Base-by-base conservation (phyloP, 2,797 vertebrate genomes). In the Melanotaenia pygmaea region DNA sequence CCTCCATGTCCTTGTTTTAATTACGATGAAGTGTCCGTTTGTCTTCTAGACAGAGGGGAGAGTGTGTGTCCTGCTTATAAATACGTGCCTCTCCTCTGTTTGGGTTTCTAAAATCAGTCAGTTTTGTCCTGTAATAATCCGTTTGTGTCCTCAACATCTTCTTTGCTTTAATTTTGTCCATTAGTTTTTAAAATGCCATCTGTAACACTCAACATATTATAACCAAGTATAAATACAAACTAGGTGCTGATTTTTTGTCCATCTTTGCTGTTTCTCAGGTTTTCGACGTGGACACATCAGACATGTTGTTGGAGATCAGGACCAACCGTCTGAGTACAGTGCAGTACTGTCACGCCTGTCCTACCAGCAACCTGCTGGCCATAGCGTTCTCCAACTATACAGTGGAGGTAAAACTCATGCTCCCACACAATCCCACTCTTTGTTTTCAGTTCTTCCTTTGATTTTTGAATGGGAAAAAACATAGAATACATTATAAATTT, bases 321-420 rank as follows among this genome's bases (percentile, higher is more conserved):
- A 85, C 92, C 3, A 96, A 91, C 71, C 94, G 95, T 34, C 91
- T 96, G 56, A 96, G 95, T 85, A 95, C 92, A 2, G 96, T 99
- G 77, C 97, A 97, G 1, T 97, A 95, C 86, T 98, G 96, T 59
- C 96, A 97, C 62, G 96, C 97, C 67, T 98, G 96, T 80, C 94
- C 96, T 0, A 94, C 89, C 65, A 96, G 94, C 75, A 94, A 94
- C 82, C 92, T 99, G 76, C 94, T 97, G 51, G 96, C 97, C 9
- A 86, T 98, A 38, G 97, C 96, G 0, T 95, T 97, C 82, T 97
- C 98, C 26, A 97, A 98, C 80, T 98, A 96, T 56, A 93, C 95
- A 34, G 95, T 99, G 64, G 97, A 99, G 96, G 98, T 99, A 89
- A 79, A 72, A 18, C 1, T 20, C 56, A 10, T 1, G 20, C 32